phyloP scores from a whole-genome alignment of 2,113 vertebrate genomes.

The Gymnobelideus leadbeateri region DNA sequence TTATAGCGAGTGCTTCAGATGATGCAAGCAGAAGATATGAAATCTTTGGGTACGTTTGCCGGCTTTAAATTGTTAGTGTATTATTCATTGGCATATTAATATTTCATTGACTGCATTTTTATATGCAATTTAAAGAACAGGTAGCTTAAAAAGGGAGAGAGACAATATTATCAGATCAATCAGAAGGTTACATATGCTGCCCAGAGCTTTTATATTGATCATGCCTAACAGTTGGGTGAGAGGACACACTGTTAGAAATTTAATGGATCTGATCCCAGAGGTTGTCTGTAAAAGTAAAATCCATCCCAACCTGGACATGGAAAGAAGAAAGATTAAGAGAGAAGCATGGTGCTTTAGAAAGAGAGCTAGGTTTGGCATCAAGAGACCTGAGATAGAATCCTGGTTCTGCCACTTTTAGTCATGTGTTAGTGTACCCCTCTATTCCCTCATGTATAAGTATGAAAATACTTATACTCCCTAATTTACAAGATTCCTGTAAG shows the following conservation, averaged over 20 bases:
- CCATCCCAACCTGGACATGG: conserved; percentile 8
- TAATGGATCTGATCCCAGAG: conserved; percentile 34
- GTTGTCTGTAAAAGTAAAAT: conserved; percentile 64
- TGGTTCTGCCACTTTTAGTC: neutral
- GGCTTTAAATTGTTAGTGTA: conserved; percentile 71
- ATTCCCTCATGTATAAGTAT: neutral
- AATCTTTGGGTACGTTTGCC: conserved; percentile 67
- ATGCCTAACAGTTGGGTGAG: conserved; percentile 64
- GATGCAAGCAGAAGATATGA: conserved; percentile 70
- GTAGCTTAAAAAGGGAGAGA: conserved; percentile 68
- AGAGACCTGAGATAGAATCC: neutral
- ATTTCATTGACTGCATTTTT: conserved; percentile 77
- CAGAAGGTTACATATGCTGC: conserved; percentile 61
- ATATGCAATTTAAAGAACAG: conserved; percentile 77
- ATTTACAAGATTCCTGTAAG: neutral
- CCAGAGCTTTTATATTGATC: conserved; percentile 76
- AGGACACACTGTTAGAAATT: conserved; percentile 66
- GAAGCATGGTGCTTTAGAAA: neutral
- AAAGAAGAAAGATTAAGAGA: neutral
- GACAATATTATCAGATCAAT: conserved; percentile 74
- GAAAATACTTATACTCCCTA: neutral
- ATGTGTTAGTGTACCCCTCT: neutral
- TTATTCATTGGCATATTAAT: conserved; percentile 80
- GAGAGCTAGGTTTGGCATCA: neutral
- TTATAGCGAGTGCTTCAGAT: conserved; percentile 69